Conservation (phyloP, 2,113 vertebrate species). For the Hippocampus mohnikei region DNA sequence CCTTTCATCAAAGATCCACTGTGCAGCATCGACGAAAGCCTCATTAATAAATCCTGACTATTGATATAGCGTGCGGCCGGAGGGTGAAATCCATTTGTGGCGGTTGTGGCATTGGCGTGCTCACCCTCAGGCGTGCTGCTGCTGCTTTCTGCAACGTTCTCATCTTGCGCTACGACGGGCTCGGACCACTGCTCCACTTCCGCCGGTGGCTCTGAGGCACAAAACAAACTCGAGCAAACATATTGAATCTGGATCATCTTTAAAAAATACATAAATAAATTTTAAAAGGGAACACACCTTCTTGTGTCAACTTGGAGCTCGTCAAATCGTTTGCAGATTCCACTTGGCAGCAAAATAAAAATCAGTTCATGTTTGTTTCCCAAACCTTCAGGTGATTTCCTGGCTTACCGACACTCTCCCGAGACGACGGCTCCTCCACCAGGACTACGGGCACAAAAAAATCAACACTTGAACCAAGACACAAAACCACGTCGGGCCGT, state of each 20-base stretch:
- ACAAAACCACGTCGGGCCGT: neutral
- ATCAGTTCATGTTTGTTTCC: too few relatives aligned
- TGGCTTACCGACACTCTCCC: conserved; percentile 34
- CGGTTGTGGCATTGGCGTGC: too few relatives aligned
- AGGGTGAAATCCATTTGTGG: too few relatives aligned
- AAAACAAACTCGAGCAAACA: neutral
- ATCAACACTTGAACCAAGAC: neutral
- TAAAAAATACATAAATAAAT: neutral
- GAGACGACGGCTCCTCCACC: conserved; percentile 30
- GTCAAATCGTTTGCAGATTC: conserved; percentile 24
- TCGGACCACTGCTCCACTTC: conserved; percentile 18
- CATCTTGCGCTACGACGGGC: conserved; percentile 29
- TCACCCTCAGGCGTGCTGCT: too few relatives aligned
- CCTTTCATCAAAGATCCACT: too few relatives aligned
- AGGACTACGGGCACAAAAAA: conserved; percentile 33
- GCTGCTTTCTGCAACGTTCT: neutral
- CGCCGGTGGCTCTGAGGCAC: neutral
- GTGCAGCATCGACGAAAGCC: too few relatives aligned
- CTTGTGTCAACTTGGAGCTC: conserved; percentile 51
- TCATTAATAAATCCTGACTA: too few relatives aligned
- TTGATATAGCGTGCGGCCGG: too few relatives aligned
- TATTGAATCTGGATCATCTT: neutral
- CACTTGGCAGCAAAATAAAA: conserved; percentile 15
- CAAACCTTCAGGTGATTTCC: too few relatives aligned
- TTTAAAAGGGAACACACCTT: conserved; percentile 28